A percentile compares a stretch with the other conserved stretches of the same genome.
Conservation (phyloP, 2,888 invertebrate species). For the Himalopsyche tibetana region DNA sequence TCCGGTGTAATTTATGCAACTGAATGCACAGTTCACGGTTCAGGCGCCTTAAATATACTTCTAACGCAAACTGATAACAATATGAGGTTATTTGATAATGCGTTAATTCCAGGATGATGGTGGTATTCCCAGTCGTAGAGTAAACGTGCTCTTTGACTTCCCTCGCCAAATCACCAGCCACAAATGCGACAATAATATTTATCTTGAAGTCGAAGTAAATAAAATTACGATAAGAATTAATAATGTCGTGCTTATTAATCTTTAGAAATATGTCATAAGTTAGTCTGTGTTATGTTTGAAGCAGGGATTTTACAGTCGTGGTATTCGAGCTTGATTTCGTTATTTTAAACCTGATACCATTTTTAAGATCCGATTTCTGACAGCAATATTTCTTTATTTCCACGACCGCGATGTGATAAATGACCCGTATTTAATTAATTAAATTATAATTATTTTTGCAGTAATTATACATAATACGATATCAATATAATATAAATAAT, state of each 20-base stretch:
- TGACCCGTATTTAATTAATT: too few relatives aligned
- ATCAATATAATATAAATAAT: too few relatives aligned
- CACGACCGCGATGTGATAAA: too few relatives aligned
- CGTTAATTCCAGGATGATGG: background rate
- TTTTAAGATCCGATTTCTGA: too few relatives aligned
- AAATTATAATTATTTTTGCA: too few relatives aligned
- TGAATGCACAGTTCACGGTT: background rate
- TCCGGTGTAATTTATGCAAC: background rate
- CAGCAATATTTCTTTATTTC: too few relatives aligned
- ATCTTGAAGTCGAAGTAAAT: constrained; percentile 1
- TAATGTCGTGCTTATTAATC: background rate
- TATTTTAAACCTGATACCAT: background rate
- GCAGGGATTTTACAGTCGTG: background rate
- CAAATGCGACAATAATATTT: constrained; percentile 38
- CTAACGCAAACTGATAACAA: background rate
- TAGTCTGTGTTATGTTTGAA: background rate
- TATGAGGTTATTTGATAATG: background rate
- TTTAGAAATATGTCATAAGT: too few relatives aligned
- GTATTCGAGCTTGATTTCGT: background rate
- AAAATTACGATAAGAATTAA: constrained; percentile 8
- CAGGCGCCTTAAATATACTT: background rate
- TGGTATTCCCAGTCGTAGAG: background rate
- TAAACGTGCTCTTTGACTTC: constrained; percentile 19
- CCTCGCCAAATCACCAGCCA: background rate
- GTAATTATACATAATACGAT: too few relatives aligned